Evolutionary conservation across 1,140 invertebrate genomes (phyloP).

Genomic region (Drosophila ambigua): DNA sequence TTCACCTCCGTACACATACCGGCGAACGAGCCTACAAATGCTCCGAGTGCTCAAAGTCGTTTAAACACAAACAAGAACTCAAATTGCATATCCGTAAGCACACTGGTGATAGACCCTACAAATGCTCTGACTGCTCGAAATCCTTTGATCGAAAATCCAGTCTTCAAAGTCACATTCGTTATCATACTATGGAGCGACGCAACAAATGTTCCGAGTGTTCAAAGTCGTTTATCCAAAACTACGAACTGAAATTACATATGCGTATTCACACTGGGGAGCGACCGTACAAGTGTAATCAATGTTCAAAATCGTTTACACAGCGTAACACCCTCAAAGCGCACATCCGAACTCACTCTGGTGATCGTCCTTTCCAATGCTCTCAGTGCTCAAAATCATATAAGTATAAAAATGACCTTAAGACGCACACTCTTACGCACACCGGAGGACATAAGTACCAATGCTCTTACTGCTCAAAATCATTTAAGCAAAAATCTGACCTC

Average conservation of each 20-base stretch:
- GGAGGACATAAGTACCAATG: no score
- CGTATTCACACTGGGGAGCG: no score
- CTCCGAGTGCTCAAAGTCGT: conserved; percentile 1
- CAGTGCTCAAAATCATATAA: not conserved
- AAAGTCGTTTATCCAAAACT: no score
- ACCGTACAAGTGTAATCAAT: not conserved
- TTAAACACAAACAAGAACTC: not conserved
- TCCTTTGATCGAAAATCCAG: not conserved
- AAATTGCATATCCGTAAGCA: not conserved
- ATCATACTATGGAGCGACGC: not conserved
- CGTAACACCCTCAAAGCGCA: not conserved
- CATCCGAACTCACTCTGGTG: not conserved
- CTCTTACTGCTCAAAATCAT: not conserved
- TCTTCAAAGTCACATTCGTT: not conserved
- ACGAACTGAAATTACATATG: no score
- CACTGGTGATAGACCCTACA: not conserved
- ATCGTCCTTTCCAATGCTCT: not conserved
- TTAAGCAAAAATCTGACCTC: not conserved
- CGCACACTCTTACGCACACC: no score
- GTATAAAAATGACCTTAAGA: no score
- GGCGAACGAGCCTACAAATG: conserved; percentile 1
- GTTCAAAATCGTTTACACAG: not conserved
- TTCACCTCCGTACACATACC: conserved; percentile 6
- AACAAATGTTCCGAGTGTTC: not conserved
- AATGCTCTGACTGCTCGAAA: conserved; percentile 8